Base-by-base conservation (phyloP, 2,113 vertebrate species). In the Festucalex cinctus region DNA sequence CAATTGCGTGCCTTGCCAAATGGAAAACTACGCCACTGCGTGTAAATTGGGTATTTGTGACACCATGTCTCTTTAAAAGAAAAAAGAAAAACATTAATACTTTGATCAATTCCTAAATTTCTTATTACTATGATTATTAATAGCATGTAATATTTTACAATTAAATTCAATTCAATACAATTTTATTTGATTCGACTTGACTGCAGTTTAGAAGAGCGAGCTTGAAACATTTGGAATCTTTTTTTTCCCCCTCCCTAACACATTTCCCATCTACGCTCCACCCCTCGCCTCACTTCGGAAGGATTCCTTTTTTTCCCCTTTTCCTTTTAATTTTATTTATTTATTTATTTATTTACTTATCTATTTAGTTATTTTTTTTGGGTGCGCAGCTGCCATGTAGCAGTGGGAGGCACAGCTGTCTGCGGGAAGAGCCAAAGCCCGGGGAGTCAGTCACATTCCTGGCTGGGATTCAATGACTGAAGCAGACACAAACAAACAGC, bases 391-490 rank as follows among this genome's bases (percentile, higher is more conserved):
- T 91, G 90, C 91, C 90, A 81, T 85, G 86, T 75, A 85, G 86
- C 86, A 76, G 91, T 78, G 91, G 90, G 91, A 86, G 89, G 88
- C 77, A 75, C 81, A 80, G 71, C 77, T 80, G 79, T 88, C 91
- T 93, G 93, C 88, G 89, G 92, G 94, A 96, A 95, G 92, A 93
- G 93, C 93, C 91, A 83, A 32, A 43, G 90, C 90, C 90, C 77
- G 79, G 91, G 90, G 93, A 94, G 94, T 93, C 91, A 95, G 93
- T 94, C 94, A 93, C 95, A 95, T 97, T 96, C 95, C 92, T 95
- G 96, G 95, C 95, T 81, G 90, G 90, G 93, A 93, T 92, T 94
- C 92, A 94, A 93, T 90, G 93, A 92, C 93, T 92, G 93, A 93
- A 94, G 94, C 94, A 94, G 94, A 94, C 94, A 95, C 93, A 95